Evolutionary conservation across 2,113 vertebrate genomes (phyloP).

Genomic region (Atractosteus spatula): DNA sequence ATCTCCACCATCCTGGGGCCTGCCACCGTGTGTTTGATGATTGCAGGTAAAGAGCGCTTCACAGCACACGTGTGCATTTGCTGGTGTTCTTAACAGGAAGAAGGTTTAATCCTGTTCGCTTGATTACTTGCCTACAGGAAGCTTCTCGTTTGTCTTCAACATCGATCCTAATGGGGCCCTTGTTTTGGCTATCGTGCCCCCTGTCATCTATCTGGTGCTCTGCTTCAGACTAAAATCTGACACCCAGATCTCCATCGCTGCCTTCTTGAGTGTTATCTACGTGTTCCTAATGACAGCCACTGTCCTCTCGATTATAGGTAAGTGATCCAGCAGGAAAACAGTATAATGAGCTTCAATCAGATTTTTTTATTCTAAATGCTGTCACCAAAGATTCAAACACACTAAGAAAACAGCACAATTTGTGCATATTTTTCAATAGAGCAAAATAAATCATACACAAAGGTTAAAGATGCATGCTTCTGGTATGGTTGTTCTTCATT

Average conservation of each 20-base stretch:
- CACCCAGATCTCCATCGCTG: constrained; percentile 58
- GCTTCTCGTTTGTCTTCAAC: constrained; percentile 30
- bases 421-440: too few relatives aligned
- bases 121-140: constrained; percentile 37
- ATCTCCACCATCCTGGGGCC: constrained; percentile 52
- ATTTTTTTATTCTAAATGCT: too few relatives aligned
- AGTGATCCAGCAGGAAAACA: neutral
- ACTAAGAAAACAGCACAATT: too few relatives aligned
- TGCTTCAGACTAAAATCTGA: constrained; percentile 58
- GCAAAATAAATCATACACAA: too few relatives aligned
- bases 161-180: constrained; percentile 24
- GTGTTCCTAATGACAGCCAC: constrained; percentile 60
- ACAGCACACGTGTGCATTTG: neutral
- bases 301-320: constrained; percentile 52
- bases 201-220: constrained; percentile 45
- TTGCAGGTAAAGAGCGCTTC: constrained; percentile 40
- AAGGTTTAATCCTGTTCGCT: neutral
- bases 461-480: too few relatives aligned
- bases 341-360: neutral
- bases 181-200: constrained; percentile 46
- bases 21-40: constrained; percentile 57
- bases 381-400: too few relatives aligned
- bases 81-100: neutral
- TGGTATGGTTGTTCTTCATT: neutral
- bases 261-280: constrained; percentile 50